Evolutionary conservation across 2,888 invertebrate genomes (phyloP).

Genomic region (Mythimna ferrago): DNA sequence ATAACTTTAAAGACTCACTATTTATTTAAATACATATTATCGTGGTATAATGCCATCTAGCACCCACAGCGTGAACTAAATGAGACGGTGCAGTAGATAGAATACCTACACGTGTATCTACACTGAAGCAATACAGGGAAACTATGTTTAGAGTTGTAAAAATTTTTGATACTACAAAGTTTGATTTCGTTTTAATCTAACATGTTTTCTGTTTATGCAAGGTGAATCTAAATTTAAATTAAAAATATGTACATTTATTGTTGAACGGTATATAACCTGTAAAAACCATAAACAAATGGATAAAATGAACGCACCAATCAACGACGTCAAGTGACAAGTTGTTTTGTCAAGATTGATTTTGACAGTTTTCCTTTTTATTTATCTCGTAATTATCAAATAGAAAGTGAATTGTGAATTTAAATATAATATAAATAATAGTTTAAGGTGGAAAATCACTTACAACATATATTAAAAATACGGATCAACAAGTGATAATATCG

Average conservation of each 20-base stretch:
- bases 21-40: no score
- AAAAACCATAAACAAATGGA: conserved; percentile 31
- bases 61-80: neutral
- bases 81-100: neutral
- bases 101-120: neutral
- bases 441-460: conserved; percentile 24
- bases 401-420: conserved; percentile 72
- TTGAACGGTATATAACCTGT: conserved; percentile 5
- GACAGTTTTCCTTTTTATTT: conserved; percentile 75
- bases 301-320: conserved; percentile 26
- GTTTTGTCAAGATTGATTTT: conserved; percentile 74
- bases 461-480: conserved; percentile 37
- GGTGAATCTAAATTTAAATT: no score
- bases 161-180: neutral
- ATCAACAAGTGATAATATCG: conserved; percentile 52
- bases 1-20: no score
- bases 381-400: conserved; percentile 72
- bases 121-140: neutral
- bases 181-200: neutral
- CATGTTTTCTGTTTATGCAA: neutral
- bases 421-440: conserved; percentile 29
- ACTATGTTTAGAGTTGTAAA: neutral
- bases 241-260: neutral
- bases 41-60: conserved; percentile 29
- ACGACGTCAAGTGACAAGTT: conserved; percentile 57